Evolutionary conservation across 2,797 vertebrate genomes (phyloP), one percentile per base, ranked within the genome.

Genomic region (Parambassis ranga): DNA sequence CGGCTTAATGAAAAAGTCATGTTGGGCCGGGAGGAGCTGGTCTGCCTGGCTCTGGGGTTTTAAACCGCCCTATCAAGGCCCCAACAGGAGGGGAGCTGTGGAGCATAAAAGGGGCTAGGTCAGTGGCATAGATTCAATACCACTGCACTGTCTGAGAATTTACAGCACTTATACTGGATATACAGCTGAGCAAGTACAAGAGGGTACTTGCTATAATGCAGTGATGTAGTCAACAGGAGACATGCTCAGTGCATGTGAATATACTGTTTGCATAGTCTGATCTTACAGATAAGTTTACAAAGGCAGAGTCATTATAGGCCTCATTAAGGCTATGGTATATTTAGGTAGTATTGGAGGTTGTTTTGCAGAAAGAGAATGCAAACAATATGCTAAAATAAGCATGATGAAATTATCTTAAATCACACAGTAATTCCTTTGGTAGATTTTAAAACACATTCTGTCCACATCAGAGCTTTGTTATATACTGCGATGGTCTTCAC

Each of bases 1-100:
- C 90, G 80, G 90, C 92, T 93, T 95, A 94, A 96, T 94, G 94
- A 92, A 94, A 94, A 94, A 95, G 92, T 94, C 93, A 94, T 95
- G 92, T 89, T 88, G 90, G 74, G 74, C 79, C 75, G 75, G 82
- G 82, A 88, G 82, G 72, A 83, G 83, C 64, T 72, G 75, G 79
- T 80, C 71, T 67, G 68, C 76, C 74, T 74, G 62, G 64, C 61
- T 78, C 66, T 65, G 73, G 79, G 87, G 79, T 86, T 87, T 87
- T 77, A 60, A 71, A 86, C 65, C 58, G 51, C 68, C 83, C 69
- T 74, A 58, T 77, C 41, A 52, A 84, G 81, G 87, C 88, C 86
- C 84, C 75, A 63, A 81, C 78, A 73, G 77, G 79, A 84, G 82
- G 74, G 74, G 83, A 76, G 79, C 76, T 74, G 67, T 44, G 65